phyloP scores from a whole-genome alignment of 2,888 invertebrate species.

The Neocrepidodera transversa region DNA sequence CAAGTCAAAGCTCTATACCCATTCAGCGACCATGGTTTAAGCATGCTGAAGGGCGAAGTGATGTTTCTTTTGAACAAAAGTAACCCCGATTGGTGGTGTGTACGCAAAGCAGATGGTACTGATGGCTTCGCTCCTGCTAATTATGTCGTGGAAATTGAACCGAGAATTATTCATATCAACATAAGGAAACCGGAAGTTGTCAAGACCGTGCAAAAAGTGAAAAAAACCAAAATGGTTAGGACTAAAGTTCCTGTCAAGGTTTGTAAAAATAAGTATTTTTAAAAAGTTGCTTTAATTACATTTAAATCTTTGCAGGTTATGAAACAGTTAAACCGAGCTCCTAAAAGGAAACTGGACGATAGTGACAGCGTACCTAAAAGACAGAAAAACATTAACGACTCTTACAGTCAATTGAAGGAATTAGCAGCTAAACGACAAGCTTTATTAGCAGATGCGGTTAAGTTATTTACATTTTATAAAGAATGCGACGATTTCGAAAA shows the following conservation, averaged over 20 bases:
- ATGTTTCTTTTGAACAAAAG: conserved; percentile 94
- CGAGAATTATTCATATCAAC: conserved; percentile 83
- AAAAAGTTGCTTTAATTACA: too few relatives aligned
- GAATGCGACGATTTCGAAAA: conserved; percentile 98
- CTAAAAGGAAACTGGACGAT: conserved; percentile 62
- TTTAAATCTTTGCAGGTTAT: conserved; percentile 46
- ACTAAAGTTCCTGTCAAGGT: conserved; percentile 81
- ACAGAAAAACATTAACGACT: conserved; percentile 79
- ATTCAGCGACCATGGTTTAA: conserved; percentile 92
- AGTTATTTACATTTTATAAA: conserved; percentile 90
- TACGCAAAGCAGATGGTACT: conserved; percentile 87
- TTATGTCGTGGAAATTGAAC: conserved; percentile 92
- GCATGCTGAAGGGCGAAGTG: conserved; percentile 79
- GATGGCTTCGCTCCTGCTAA: conserved; percentile 98
- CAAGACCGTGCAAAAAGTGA: conserved; percentile 82
- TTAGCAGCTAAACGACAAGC: conserved; percentile 82
- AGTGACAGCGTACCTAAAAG: conserved; percentile 82
- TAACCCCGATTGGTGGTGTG: conserved; percentile 99
- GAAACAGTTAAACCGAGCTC: conserved; percentile 58
- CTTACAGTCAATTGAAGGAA: conserved; percentile 82
- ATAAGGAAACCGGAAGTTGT: conserved; percentile 81
- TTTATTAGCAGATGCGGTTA: conserved; percentile 89
- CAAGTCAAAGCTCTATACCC: conserved; percentile 89
- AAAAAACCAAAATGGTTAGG: conserved; percentile 87
- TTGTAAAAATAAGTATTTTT: neutral